phyloP scores from a whole-genome alignment of 2,113 vertebrate genomes.

The Lycocorax pyrrhopterus region DNA sequence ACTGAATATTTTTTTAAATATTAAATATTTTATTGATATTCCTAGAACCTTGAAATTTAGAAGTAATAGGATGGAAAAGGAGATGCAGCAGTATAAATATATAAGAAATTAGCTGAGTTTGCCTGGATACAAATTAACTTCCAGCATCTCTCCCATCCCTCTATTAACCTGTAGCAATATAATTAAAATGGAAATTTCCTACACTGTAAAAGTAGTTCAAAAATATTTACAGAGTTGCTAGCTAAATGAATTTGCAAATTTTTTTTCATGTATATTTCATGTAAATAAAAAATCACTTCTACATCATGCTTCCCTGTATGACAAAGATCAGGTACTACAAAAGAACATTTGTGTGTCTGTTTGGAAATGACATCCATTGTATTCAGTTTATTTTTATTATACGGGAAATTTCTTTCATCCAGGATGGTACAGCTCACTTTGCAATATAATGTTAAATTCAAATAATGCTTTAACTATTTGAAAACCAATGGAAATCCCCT shows the following conservation, averaged over 20 bases:
- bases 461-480: conserved; percentile 6
- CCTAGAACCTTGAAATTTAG: conserved; percentile 52
- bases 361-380: neutral
- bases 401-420: neutral
- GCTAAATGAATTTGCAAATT: conserved; percentile 20
- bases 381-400: neutral
- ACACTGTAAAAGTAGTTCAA: conserved; percentile 42
- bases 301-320: neutral
- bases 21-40: conserved; percentile 60
- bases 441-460: neutral
- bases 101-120: conserved; percentile 66
- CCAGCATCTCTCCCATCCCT: conserved; percentile 38
- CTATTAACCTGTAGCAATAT: conserved; percentile 64
- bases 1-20: conserved; percentile 55
- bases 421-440: neutral
- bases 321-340: neutral
- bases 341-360: neutral
- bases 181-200: conserved; percentile 76
- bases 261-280: neutral
- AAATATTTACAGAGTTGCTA: conserved; percentile 60
- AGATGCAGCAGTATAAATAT: conserved; percentile 20
- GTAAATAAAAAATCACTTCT: neutral
- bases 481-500: neutral
- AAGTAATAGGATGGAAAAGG: conserved; percentile 22
- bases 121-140: conserved; percentile 67